Base-by-base conservation (phyloP, 2,888 invertebrate genomes). In the Lepidocyrtoides sp. region DNA sequence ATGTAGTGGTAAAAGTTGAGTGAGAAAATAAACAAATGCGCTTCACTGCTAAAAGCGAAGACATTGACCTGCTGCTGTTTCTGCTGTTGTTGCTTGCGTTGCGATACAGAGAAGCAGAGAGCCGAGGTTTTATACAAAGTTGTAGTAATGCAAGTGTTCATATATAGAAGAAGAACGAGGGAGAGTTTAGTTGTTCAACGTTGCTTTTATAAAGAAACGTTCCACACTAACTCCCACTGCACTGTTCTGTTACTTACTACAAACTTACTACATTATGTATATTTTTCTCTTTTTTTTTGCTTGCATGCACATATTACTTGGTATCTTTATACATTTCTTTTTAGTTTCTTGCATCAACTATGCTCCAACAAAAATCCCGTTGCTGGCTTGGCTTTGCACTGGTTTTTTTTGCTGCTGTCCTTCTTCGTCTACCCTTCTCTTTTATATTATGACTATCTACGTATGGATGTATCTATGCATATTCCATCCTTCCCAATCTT, bases 1-100 rank as follows among this genome's bases (percentile, higher is more conserved):
- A n/a, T n/a, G n/a, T n/a, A n/a, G n/a, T n/a, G n/a, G n/a, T n/a
- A n/a, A n/a, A n/a, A 63, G 81, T 69, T 10, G 36, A 89, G 72
- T 89, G 89, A 89, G 89, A 89, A 89, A 89, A 89, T 89, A 89
- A 89, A 89, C 89, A 89, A 89, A 83, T 89, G 75, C 72, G 89
- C 82, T 89, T 89, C 82, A 83, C 89, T 77, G 75, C 82, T 63
- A 81, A 69, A 89, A 81, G 81, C 57, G 88, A 82, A 89, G 89
- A 89, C 89, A 89, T 89, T 89, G 89, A 89, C 89, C 88, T 89
- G 88, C 66, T 89, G 79, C 48, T 81, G 88, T n/a, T n/a, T n/a
- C 41, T 79, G 72, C 60, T 87, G 77, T 51, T 77, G 54, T 77
- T 77, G 29, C 77, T 77, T 77, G 32, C 51, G 26, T 29, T 77